Evolutionary conservation across 2,888 invertebrate genomes (phyloP), one percentile per base, ranked within the genome.

Genomic region (Leucoma salicis): DNA sequence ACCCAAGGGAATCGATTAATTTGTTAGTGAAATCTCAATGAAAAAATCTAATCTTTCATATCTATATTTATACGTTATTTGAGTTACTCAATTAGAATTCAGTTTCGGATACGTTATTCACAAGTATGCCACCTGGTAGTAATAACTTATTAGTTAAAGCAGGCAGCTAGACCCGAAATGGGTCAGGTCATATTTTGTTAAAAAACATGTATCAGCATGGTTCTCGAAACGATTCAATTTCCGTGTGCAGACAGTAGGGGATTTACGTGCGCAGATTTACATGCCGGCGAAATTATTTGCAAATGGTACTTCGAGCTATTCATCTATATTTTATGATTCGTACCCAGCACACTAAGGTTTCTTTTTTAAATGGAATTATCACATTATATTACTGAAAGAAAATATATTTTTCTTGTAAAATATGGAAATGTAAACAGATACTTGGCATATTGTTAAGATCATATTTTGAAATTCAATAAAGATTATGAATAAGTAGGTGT

Each of bases 221-320:
- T 82, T 78, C 77, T 80, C 74, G 74, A 82, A n/a, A 82, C 84
- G 81, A 84, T 88, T 86, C 86, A 86, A 88, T 88, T 87, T 87
- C 88, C 87, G 79, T 75, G 78, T 80, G 79, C 80, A 84, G 86
- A 86, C 87, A 88, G 85, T 76, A 73, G 65, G 71, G 74, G 83
- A 88, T 88, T 86, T 88, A 88, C 86, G 86, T 81, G 84, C 80
- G 73, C 82, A 79, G 82, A 86, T 88, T 85, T 86, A 85, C 82
- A 84, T 82, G 78, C 78, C 81, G 74, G 74, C 78, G 79, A 80
- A 85, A 86, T 85, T 84, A 84, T 85, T 86, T 81, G 76, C 78
- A 84, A 85, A 84, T 77, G 78, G 76, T 74, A 77, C 76, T 75
- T 76, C 74, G 68, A 69, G 71, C 72, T 69, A 76, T 78, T 75